These are phyloP conservation scores for Globia sparganii DNA, from an alignment of 2,888 invertebrate species.

Conservation along the genomic window DNA sequence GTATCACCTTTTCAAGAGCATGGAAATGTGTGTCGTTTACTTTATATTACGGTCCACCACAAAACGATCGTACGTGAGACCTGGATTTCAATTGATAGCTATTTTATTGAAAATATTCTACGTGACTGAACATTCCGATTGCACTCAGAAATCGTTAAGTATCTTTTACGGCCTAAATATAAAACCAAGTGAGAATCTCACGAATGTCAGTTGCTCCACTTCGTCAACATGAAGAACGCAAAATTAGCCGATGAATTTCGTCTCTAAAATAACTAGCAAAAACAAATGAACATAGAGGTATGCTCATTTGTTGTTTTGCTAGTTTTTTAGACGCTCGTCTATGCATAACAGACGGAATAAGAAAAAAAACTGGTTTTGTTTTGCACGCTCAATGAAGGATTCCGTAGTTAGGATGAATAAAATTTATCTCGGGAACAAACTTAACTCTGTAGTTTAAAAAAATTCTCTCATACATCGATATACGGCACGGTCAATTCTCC, in stretches of 20 bases:
- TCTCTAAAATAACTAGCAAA: not conserved
- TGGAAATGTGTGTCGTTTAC: not conserved
- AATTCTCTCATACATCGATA: too few species aligned
- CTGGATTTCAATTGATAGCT: constrained; percentile 22
- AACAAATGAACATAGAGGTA: not conserved
- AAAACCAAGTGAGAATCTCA: not conserved
- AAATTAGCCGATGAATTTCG: not conserved
- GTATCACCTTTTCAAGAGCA: not conserved
- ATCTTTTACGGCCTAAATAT: not conserved
- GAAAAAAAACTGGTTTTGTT: not conserved
- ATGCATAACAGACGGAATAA: not conserved
- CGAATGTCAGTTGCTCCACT: not conserved
- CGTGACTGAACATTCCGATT: constrained; percentile 24
- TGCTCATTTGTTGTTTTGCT: not conserved
- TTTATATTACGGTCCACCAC: constrained; percentile 11
- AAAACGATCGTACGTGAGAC: constrained; percentile 37
- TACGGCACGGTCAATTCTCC: too few species aligned
- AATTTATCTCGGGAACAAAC: too few species aligned
- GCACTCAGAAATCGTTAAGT: not conserved
- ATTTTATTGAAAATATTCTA: constrained; percentile 38
- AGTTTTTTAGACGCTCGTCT: not conserved
- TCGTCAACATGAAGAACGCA: not conserved
- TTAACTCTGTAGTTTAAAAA: too few species aligned
- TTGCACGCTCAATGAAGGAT: not conserved
- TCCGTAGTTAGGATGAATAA: not conserved